Conservation (phyloP, 2,113 vertebrate species). For the Sapajus apella region DNA sequence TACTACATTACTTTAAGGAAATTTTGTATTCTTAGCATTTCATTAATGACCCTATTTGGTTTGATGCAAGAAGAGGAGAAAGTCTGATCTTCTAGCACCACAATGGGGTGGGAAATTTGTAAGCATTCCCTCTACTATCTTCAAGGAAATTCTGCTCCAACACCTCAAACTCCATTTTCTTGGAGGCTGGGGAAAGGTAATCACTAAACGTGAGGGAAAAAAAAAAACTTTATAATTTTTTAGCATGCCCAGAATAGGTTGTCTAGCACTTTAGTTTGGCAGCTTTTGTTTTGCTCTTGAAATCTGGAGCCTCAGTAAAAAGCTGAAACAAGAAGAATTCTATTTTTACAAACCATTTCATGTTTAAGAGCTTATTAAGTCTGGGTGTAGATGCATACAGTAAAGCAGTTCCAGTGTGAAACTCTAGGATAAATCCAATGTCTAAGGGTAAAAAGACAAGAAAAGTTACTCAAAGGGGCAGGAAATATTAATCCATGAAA, state of each 20-base stretch:
- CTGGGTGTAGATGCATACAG: not conserved
- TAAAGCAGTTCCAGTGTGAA: not conserved
- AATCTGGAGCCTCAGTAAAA: not conserved
- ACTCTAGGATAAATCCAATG: not conserved
- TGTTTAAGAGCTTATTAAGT: not conserved
- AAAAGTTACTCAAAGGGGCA: not conserved
- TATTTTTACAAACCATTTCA: not conserved
- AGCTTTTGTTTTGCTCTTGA: not conserved
- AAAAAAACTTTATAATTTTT: not conserved
- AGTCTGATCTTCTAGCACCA: not conserved
- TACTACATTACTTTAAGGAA: not conserved
- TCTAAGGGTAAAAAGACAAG: not conserved
- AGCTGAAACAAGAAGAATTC: not conserved
- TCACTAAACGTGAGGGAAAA: not conserved
- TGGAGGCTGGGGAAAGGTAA: not conserved
- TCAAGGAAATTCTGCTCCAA: not conserved
- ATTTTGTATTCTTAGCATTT: not conserved
- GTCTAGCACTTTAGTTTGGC: not conserved
- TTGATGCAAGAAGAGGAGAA: not conserved
- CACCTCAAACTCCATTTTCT: not conserved
- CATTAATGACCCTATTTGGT: not conserved
- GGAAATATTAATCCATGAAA: not conserved
- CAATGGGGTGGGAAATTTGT: not conserved
- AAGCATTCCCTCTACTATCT: not conserved
- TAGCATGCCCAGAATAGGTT: not conserved